These are phyloP conservation scores for Triops cancriformis DNA, from an alignment of 1,140 invertebrate species.

Conservation along the genomic window DNA sequence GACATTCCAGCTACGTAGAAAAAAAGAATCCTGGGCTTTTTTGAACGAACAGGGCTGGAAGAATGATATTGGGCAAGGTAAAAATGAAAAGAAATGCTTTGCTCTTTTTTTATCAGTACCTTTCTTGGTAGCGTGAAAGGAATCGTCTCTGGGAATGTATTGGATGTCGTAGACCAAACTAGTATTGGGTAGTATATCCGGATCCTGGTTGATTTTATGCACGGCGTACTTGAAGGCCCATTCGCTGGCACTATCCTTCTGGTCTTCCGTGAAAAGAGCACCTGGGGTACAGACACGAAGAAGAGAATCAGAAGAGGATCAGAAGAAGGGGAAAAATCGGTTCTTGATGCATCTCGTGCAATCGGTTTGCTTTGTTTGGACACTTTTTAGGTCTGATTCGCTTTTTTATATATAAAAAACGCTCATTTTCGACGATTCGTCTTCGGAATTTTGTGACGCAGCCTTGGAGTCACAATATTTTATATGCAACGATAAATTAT, in stretches of 20 bases:
- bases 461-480: too few species aligned
- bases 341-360: background rate
- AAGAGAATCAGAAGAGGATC: background rate
- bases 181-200: constrained; percentile 52
- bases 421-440: too few species aligned
- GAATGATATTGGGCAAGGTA: background rate
- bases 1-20: background rate
- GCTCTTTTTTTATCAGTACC: constrained; percentile 38
- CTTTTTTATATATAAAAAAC: background rate
- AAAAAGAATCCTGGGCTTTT: background rate
- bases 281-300: constrained; percentile 41
- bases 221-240: constrained; percentile 60
- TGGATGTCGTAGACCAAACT: constrained; percentile 56
- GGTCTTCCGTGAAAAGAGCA: constrained; percentile 54
- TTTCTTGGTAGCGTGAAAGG: constrained; percentile 57
- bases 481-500: too few species aligned
- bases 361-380: background rate
- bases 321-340: background rate
- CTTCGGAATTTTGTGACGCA: too few species aligned
- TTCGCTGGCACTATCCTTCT: constrained; percentile 53
- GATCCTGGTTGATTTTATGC: constrained; percentile 55
- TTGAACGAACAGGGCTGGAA: background rate
- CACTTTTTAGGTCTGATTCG: background rate
- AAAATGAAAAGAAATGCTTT: background rate
- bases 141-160: constrained; percentile 55